These are phyloP conservation scores for Stratiolaelaps scimitus DNA, from an alignment of 1,140 invertebrate species.

Conservation along the genomic window DNA sequence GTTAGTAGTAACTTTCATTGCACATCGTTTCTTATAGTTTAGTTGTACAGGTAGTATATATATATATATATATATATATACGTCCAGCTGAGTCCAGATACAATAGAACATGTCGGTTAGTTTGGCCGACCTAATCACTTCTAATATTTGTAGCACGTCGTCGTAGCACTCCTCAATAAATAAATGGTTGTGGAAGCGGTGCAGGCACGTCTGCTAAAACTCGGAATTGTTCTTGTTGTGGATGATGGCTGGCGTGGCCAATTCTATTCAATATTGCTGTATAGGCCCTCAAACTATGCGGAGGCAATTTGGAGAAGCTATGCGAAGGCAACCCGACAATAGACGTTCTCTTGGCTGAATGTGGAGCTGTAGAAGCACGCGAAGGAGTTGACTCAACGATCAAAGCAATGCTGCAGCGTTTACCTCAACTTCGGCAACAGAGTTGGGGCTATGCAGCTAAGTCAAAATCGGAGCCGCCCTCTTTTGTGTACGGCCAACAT, in stretches of 20 bases:
- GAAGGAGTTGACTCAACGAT: conserved; percentile 14
- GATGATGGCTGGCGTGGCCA: too few relatives aligned
- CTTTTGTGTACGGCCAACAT: not conserved
- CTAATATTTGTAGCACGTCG: too few relatives aligned
- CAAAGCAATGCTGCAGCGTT: not conserved
- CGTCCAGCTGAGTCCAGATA: too few relatives aligned
- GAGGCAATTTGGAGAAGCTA: conserved; percentile 10
- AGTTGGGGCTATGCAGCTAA: not conserved
- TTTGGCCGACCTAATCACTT: too few relatives aligned
- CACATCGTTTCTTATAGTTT: too few relatives aligned
- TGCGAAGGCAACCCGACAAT: not conserved
- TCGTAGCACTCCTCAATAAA: too few relatives aligned
- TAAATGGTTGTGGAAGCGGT: too few relatives aligned
- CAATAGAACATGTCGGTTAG: too few relatives aligned
- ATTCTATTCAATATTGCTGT: too few relatives aligned
- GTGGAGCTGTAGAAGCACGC: conserved; percentile 1
- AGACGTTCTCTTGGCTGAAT: not conserved
- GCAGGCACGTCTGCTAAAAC: not conserved
- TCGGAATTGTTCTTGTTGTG: not conserved
- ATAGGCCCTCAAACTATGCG: conserved; percentile 20
- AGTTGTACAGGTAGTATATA: too few relatives aligned
- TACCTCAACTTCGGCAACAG: conserved; percentile 15
- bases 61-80: too few relatives aligned
- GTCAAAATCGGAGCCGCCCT: not conserved
- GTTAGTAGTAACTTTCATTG: not conserved